Base-by-base conservation (phyloP, 92 coral and sea anemone species). In the Muricea muricata region DNA sequence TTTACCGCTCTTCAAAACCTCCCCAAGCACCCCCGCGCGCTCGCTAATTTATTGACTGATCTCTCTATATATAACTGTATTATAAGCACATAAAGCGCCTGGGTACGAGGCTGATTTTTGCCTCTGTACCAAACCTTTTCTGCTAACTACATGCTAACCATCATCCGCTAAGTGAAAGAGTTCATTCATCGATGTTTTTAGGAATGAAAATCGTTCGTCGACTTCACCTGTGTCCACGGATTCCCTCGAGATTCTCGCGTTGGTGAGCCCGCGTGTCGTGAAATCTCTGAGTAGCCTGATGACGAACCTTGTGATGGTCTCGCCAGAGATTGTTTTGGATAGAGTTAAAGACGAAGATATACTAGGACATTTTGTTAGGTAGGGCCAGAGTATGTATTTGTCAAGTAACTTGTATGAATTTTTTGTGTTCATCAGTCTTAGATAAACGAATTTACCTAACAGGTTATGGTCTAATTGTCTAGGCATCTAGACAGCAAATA, bases 241-340 rank as follows among this genome's bases (percentile, higher is more conserved):
- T 10, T 78, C 83, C 71, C 71, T 78, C 34, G 83, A 78, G 71
- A 58, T 24, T 29, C 70, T 78, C 71, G 52, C 99, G 82, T 87
- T 92, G 45, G 91, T 91, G n/a, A 97, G 98, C 1, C 94, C 98
- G 65, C 97, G 98, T 32, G 85, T 90, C 77, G 91, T 97, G 86
- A 92, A 92, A 25, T 83, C 97, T 0, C 75, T 92, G 71, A 91
- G 97, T 14, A 71, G 74, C 69, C 86, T 97, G 80, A 46, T 97
- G 18, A 89, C 84, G 72, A 92, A 93, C 75, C 70, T 97, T 41
- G 87, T 92, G 21, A 77, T 85, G 20, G 80, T 88, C 17, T 75
- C 86, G 11, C 94, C 94, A 0, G 93, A 79, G 67, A 82, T 69
- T 84, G 90, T 83, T 57, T 75, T 91, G 15, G 30, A 92, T n/a